Evolutionary conservation across 2,113 vertebrate genomes (phyloP), one percentile per base, ranked within the genome.

Genomic region (Chaetops frenatus): DNA sequence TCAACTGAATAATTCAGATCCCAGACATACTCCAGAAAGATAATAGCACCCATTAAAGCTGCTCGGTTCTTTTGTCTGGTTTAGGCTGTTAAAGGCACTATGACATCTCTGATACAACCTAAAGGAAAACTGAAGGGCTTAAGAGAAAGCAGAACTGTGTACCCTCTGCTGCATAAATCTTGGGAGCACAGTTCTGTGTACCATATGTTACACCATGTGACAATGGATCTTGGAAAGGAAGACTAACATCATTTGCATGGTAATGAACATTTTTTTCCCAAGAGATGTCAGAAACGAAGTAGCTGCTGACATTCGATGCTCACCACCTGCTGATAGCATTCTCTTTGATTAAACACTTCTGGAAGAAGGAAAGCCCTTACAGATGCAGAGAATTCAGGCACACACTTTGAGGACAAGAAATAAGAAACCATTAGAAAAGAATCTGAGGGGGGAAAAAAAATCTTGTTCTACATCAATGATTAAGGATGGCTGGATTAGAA

Each of bases 341-440:
- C 66, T 56, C 86, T 90, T 92, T 93, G 86, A 95, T 93, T 79
- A 89, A 95, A 87, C 51, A 50, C 72, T 94, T 33, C 81, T 78
- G 72, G 65, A 96, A 90, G 76, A 0, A 0, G 91, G 91, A 71
- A 97, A 96, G 66, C 61, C 94, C 83, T 90, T 88, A 77, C 50
- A 89, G 48, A 72, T 67, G 58, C 57, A 84, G 73, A 77, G 64
- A 89, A 88, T 92, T 64, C 86, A 91, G 60, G 47, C 4, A 0
- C 45, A 62, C 42, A 36, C 64, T 93, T 70, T 69, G 47, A 92
- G 42, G 27, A n/a, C 56, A 90, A 87, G 76, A 79, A 95, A 72
- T 36, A 54, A 54, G 56, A 88, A 94, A 53, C 20, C 18, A 38
- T 66, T 73, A 64, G 74, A 33, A 81, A 94, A 85, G 7, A 85